Conservation (phyloP, 2,113 vertebrate species). For the Rhipidura dahli region DNA sequence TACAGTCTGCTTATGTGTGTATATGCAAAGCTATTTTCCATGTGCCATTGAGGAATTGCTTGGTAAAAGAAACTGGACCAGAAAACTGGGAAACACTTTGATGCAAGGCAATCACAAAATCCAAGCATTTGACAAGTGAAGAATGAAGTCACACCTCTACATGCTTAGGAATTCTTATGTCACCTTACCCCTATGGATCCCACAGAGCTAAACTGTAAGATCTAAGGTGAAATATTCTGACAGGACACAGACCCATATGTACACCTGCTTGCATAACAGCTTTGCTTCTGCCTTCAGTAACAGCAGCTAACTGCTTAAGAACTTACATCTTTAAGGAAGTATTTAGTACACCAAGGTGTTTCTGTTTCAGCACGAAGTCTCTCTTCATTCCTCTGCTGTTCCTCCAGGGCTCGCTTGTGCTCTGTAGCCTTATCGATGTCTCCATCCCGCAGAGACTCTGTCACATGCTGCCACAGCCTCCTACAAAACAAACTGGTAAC, state of each 20-base stretch:
- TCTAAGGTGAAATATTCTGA: not conserved
- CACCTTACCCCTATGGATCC: not conserved
- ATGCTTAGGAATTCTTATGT: not conserved
- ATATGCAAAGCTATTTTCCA: not conserved
- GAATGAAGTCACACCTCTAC: not conserved
- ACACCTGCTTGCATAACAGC: not conserved
- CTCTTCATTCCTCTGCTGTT: conserved; percentile 89
- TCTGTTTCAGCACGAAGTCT: conserved; percentile 87
- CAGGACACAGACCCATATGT: not conserved
- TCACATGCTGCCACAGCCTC: conserved; percentile 92
- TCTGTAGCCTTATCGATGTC: conserved; percentile 94
- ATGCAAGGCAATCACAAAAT: not conserved
- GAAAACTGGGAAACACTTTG: not conserved
- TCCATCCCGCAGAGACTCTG: conserved; percentile 85
- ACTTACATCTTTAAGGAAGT: conserved; percentile 88
- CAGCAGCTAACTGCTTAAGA: not conserved
- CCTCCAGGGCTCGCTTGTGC: conserved; percentile 91
- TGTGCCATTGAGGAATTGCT: accelerated
- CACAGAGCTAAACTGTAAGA: not conserved
- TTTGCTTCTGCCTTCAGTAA: not conserved
- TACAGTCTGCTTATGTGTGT: not conserved
- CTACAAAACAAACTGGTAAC: conserved; percentile 62
- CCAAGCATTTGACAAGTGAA: not conserved
- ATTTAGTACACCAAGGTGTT: conserved; percentile 87
- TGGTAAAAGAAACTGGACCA: not conserved